A percentile compares a stretch with the other conserved stretches of the same genome.
Conservation (phyloP, 2,888 invertebrate species). For the Drosophila subsilvestris region DNA sequence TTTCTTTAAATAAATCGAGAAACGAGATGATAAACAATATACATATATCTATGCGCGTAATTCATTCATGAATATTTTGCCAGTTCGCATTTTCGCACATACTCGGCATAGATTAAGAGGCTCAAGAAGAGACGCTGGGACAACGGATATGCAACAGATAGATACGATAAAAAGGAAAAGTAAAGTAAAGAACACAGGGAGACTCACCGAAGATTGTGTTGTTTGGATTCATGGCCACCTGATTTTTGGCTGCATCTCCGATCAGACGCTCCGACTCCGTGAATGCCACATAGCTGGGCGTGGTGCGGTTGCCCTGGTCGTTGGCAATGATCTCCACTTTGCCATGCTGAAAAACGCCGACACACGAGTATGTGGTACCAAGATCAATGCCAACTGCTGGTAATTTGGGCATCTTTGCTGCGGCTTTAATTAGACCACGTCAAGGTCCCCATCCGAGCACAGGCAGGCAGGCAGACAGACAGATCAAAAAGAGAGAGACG, state of each 20-base stretch:
- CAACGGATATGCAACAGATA: not conserved
- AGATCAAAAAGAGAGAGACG: slow-evolving; percentile 17
- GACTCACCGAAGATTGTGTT: slow-evolving; percentile 96
- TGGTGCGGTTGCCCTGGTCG: slow-evolving; percentile 92
- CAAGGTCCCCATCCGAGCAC: slow-evolving; percentile 56
- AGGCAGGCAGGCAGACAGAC: not conserved
- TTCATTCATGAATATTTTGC: slow-evolving; percentile 63
- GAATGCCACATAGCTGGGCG: slow-evolving; percentile 92
- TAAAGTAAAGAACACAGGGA: slow-evolving; percentile 67
- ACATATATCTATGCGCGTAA: slow-evolving; percentile 11
- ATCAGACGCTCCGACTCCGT: slow-evolving; percentile 94
- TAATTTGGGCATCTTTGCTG: slow-evolving; percentile 83
- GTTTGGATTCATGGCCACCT: slow-evolving; percentile 95
- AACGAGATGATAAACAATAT: slow-evolving; percentile 29
- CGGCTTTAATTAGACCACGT: slow-evolving; percentile 75
- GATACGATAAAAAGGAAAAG: not conserved
- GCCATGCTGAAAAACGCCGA: slow-evolving; percentile 95
- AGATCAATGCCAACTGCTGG: slow-evolving; percentile 87
- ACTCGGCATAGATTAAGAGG: slow-evolving; percentile 74
- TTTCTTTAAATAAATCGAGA: slow-evolving; percentile 54
- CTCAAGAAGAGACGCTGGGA: slow-evolving; percentile 10
- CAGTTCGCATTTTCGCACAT: slow-evolving; percentile 27
- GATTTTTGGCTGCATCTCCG: slow-evolving; percentile 94
- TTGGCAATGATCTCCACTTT: slow-evolving; percentile 94
- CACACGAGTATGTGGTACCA: slow-evolving; percentile 97